Base-by-base conservation (phyloP, 2,888 invertebrate genomes). In the Lithophane semibrunnea region DNA sequence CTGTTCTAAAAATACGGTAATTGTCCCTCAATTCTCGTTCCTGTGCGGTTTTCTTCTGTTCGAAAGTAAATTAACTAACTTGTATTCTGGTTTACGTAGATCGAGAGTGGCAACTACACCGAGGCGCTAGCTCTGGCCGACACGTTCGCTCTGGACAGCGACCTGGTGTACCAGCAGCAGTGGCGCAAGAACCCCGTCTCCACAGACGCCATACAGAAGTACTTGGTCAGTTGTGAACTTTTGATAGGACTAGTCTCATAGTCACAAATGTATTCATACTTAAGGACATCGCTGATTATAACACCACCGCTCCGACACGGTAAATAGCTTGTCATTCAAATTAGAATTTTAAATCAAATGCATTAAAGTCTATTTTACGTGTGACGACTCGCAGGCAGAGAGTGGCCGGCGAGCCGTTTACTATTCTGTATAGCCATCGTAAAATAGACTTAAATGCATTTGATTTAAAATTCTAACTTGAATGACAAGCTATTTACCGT, bases 91-190 rank as follows among this genome's bases (percentile, higher is more conserved):
- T 58, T 37, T 3, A 3, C 12, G 24, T 42, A 97, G 97, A 97
- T 98, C 88, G 97, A 97, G 88, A 97, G 97, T 88, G 97, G 98
- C 89, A 97, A 97, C 92, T 98, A 98, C 92, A 97, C 97, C 47
- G 98, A 98, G 91, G 98, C 98, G 12, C 93, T 98, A 80, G 94
- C 97, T 18, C 93, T 98, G 79, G 98, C 98, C 0, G 97, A 97
- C 76, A 96, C 97, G 3, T 98, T 98, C 91, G 96, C 96, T 72
- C 94, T 98, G 88, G 98, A 98, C 94, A 97, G 97, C 89, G 98
- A 98, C 94, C 94, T 98, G 47, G 98, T 98, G 21, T 98, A 98
- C 94, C 98, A 98, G 93, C 97, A 98, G 89, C 98, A 98, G 92
- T 98, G 98, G 98, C 95, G 98, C 79, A 98, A 97, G 91, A 97